Evolutionary conservation across 2,797 vertebrate genomes (phyloP).

Genomic region (Sebastes iracundus): DNA sequence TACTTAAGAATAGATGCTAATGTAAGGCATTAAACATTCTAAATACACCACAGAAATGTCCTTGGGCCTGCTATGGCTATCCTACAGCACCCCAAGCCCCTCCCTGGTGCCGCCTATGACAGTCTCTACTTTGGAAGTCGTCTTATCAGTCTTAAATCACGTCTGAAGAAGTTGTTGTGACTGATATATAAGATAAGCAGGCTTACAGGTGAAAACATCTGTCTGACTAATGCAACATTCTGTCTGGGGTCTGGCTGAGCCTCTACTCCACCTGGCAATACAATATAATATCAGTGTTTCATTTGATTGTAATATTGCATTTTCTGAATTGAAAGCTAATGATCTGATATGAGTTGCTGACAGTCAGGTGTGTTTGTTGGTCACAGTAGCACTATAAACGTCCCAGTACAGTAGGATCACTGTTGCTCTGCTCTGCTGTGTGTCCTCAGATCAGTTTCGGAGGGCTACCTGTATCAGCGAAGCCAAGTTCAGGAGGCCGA

Average conservation of each 20-base stretch:
- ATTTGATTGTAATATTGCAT: neutral
- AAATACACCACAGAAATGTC: no score
- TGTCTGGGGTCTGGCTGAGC: no score
- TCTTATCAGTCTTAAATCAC: neutral
- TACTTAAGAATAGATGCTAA: no score
- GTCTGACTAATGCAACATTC: no score
- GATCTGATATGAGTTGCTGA: neutral
- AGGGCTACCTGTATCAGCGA: slow-evolving; percentile 89
- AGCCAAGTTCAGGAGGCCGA: slow-evolving; percentile 73
- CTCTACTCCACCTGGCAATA: neutral
- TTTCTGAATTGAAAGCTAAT: neutral
- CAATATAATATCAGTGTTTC: neutral
- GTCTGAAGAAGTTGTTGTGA: neutral
- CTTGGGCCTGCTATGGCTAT: no score
- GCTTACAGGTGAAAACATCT: neutral
- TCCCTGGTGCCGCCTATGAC: no score
- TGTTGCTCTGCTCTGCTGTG: neutral
- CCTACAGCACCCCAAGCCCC: no score
- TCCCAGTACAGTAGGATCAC: neutral
- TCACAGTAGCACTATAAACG: neutral
- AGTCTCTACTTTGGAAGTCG: no score
- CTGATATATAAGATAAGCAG: neutral
- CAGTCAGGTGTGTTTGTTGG: neutral
- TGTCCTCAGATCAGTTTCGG: slow-evolving; percentile 91
- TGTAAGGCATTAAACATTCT: no score